Evolutionary conservation across 2,888 invertebrate genomes (phyloP).

Genomic region (Cephus nigrinus): DNA sequence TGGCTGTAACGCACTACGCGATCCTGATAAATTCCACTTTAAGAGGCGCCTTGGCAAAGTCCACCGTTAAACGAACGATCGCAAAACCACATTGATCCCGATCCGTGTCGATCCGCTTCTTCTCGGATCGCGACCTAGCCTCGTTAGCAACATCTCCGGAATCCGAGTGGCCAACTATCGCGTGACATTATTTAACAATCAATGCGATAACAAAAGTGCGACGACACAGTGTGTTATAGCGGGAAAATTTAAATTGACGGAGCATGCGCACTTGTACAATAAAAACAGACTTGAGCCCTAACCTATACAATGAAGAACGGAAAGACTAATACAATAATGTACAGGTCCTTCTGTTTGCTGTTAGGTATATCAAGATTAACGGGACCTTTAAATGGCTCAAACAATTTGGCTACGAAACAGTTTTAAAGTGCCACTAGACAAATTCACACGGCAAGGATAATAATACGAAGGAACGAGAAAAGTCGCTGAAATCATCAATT

Average conservation of each 20-base stretch:
- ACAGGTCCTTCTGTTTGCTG: background rate
- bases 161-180: background rate
- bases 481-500: background rate
- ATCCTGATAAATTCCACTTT: background rate
- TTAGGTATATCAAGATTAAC: background rate
- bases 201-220: background rate
- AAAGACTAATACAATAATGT: background rate
- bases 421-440: background rate
- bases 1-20: slow-evolving; percentile 13
- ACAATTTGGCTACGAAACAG: background rate
- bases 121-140: slow-evolving; percentile 20
- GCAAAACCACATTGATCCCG: slow-evolving; percentile 45
- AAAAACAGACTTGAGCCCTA: background rate
- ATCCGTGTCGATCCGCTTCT: slow-evolving; percentile 8
- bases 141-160: slow-evolving; percentile 19
- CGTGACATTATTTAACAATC: background rate
- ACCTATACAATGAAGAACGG: background rate
- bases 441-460: background rate
- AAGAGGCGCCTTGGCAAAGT: slow-evolving; percentile 4
- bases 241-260: background rate
- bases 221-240: background rate
- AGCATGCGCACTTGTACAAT: background rate
- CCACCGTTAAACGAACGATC: slow-evolving; percentile 25
- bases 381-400: background rate
- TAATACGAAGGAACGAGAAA: background rate